These are phyloP conservation scores for Charadrius vociferus DNA, from an alignment of 2,113 vertebrate genomes.

Conservation along the genomic window DNA sequence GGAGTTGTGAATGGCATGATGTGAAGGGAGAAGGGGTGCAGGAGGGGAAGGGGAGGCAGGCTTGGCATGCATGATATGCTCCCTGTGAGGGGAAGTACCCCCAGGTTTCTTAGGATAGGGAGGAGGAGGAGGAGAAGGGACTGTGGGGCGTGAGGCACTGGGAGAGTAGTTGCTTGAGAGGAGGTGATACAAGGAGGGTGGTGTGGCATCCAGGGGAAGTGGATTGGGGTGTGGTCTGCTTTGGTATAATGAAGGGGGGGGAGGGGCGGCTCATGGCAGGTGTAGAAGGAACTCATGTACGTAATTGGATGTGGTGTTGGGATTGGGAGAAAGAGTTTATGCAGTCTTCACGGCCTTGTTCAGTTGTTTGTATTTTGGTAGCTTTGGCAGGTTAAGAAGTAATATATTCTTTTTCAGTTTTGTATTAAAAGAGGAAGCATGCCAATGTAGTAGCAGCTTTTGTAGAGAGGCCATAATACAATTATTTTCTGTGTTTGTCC, in stretches of 20 bases:
- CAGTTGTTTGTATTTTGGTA: not conserved
- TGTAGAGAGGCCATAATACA: not conserved
- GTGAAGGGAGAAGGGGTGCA: not conserved
- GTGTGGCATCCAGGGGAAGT: not conserved
- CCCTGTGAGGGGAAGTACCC: not conserved
- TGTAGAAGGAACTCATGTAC: not conserved
- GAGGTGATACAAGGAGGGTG: not conserved
- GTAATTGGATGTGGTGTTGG: not conserved
- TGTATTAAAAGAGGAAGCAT: not conserved
- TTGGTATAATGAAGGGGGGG: not conserved
- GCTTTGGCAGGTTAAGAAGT: not conserved
- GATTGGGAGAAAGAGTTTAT: not conserved
- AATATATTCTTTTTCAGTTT: not conserved
- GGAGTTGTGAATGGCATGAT: not conserved
- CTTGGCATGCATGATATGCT: not conserved
- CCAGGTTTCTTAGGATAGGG: not conserved
- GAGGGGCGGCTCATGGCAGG: too few relatives aligned
- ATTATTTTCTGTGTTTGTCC: not conserved
- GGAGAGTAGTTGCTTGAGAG: not conserved
- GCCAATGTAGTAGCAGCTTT: not conserved
- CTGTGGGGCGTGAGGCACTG: not conserved
- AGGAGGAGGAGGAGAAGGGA: not conserved
- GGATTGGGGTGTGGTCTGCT: not conserved
- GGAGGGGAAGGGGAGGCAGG: not conserved
- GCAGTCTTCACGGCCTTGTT: not conserved